Base-by-base conservation (phyloP, 2,113 vertebrate genomes). In the Microcebus jonahi region DNA sequence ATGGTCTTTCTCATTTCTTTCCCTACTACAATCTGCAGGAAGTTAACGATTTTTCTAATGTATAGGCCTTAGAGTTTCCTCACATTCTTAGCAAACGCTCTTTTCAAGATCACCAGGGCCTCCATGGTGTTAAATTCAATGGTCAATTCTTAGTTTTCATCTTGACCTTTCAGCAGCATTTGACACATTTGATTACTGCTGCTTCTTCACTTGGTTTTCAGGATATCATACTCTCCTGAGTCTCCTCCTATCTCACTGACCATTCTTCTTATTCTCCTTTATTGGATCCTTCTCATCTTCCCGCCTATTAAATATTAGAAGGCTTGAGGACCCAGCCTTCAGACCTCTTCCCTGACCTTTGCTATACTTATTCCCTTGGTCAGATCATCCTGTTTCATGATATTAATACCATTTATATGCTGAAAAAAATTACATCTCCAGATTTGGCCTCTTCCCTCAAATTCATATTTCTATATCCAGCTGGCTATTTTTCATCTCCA, bases 401-500 rank as follows among this genome's bases (percentile, higher is more conserved):
- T 83, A 70, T 75, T 70, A 91, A 45, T 80, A 83, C 15, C 2
- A 70, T 70, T 45, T 88, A n/a, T 63, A 61, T 80, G 6, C 18
- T 68, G 31, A 25, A 95, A 93, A 85, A 31, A 55, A 23, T 61
- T 80, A 81, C 29, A 85, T 70, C 18, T 86, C 34, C 31, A 53
- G 8, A 31, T 90, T 90, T 53, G 9, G 65, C 31, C 42, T 90
- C 20, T 84, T 20, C 29, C 63, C n/a, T 73, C 25, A 88, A 67
- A 76, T 70, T 94, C 29, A 48, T 8, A 55, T 81, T 39, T 2
- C 14, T 42, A 53, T 79, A 65, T 50, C 5, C 8, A 91, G 7
- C 29, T 87, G 77, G 17, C 20, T 94, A n/a, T 89, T 93, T 91
- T 88, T 81, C 42, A 80, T 90, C 45, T 92, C 59, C 14, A 81